Evolutionary conservation across 2,797 vertebrate genomes (phyloP).

Genomic region (Syngnathus acus): DNA sequence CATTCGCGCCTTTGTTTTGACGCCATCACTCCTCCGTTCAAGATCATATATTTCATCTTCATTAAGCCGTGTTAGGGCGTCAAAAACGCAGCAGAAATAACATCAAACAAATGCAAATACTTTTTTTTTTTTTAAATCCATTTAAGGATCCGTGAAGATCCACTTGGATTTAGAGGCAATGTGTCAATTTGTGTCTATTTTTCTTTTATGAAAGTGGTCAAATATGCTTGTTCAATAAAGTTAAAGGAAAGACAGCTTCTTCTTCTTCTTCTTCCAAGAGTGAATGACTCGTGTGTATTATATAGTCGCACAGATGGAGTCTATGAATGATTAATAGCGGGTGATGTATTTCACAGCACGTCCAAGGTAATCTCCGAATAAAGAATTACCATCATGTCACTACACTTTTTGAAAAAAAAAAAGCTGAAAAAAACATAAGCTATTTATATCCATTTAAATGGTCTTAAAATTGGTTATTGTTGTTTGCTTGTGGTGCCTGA

Average conservation of each 20-base stretch:
- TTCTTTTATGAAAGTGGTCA: too few species aligned
- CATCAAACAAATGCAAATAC: background rate
- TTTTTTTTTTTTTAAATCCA: too few species aligned
- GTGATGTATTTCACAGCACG: conserved; percentile 46
- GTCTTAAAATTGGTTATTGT: background rate
- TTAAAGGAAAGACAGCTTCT: background rate
- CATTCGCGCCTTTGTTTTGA: conserved; percentile 10
- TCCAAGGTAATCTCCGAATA: conserved; percentile 38
- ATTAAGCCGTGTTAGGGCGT: background rate
- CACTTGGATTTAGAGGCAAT: too few species aligned
- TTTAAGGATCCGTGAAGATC: background rate
- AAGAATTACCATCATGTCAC: conserved; percentile 28
- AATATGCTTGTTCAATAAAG: too few species aligned
- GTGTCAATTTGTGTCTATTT: too few species aligned
- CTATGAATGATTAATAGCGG: conserved; percentile 62
- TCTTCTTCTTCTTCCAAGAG: background rate
- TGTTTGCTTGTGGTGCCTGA: background rate
- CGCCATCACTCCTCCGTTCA: background rate
- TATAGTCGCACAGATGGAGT: conserved; percentile 42
- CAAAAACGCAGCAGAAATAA: background rate
- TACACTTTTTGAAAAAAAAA: background rate
- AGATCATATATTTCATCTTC: conserved; percentile 11
- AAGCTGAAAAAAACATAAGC: too few species aligned
- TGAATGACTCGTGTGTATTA: background rate
- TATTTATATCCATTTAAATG: too few species aligned